Base-by-base conservation (phyloP, 2,113 vertebrate species). In the Daubentonia madagascariensis region DNA sequence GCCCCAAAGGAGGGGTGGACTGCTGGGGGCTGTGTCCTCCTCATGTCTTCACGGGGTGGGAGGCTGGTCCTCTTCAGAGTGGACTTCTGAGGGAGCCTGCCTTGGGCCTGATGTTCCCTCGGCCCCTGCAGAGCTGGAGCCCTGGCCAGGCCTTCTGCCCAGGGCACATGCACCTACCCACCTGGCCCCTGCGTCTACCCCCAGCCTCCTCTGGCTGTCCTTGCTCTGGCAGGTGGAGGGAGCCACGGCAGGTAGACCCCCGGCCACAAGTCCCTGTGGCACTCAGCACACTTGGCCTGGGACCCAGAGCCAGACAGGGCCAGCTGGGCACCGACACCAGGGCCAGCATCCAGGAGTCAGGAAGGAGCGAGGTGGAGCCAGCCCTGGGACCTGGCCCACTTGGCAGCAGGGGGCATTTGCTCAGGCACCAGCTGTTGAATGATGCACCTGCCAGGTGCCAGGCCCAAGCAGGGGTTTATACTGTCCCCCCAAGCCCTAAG, bases 331-430 rank as follows among this genome's bases (percentile, higher is more conserved):
- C n/a, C 67, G n/a, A 18, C 3, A 9, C 22, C 32, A 76, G 73
- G 54, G 40, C 94, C 28, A 25, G 17, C 43, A 5, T 13, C 28
- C 43, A 63, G 59, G 45, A 48, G 45, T 7, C 11, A 1, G 63
- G 40, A 6, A 20, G 48, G 79, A 3, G 2, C 8, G 5, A 13
- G 30, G 40, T 4, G 2, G 25, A 8, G 57, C 2, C 22, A 2
- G 59, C 4, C 37, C 6, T 57, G 54, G 18, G 18, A 61, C 59
- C 59, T 1, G 20, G 59, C 59, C 59, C 25, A 28, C 59, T 4
- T 28, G 23, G 23, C 25, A 1, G 59, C 23, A 7, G 9, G n/a
- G 17, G 40, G 4, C 70, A 43, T 73, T 43, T 1, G 23, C 40
- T 25, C 12, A 14, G 68, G 40, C 40, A 8, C 10, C 6, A 8